Percentiles rank a stretch among this genome's conserved stretches.
Conservation (phyloP, 1,140 invertebrate species). For the Drosophila neocordata region DNA sequence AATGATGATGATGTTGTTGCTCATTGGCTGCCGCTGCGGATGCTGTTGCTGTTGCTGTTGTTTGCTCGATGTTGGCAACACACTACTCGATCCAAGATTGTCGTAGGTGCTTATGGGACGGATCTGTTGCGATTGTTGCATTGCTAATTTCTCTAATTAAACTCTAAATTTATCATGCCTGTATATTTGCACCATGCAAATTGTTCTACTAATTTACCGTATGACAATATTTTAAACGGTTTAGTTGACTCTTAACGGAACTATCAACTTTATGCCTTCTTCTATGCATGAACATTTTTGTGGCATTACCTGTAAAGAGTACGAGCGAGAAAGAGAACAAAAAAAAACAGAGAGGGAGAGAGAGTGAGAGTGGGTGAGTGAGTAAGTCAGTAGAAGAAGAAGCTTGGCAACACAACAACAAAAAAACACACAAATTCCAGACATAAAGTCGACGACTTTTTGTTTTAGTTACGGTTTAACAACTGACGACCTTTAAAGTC, state of each 20-base stretch:
- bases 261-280: not conserved
- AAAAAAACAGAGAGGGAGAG: not conserved
- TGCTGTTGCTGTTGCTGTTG: too few relatives aligned
- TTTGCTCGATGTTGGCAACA: too few relatives aligned
- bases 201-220: not conserved
- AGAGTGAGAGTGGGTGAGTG: not conserved
- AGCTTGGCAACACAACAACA: not conserved
- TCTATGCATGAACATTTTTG: constrained; percentile 1
- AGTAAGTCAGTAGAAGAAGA: not conserved
- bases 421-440: not conserved
- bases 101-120: constrained; percentile 79
- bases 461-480: too few relatives aligned
- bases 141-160: constrained; percentile 29
- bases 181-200: not conserved
- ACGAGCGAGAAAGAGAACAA: not conserved
- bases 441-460: not conserved
- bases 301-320: constrained; percentile 9
- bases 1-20: constrained; percentile 2
- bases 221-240: not conserved
- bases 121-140: constrained; percentile 53
- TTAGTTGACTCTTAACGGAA: not conserved
- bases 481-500: not conserved
- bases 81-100: constrained; percentile 50
- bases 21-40: constrained; percentile 21
- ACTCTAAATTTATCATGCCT: constrained; percentile 1